Base-by-base conservation (phyloP, 1,140 invertebrate genomes). In the Parasteatoda tepidariorum region DNA sequence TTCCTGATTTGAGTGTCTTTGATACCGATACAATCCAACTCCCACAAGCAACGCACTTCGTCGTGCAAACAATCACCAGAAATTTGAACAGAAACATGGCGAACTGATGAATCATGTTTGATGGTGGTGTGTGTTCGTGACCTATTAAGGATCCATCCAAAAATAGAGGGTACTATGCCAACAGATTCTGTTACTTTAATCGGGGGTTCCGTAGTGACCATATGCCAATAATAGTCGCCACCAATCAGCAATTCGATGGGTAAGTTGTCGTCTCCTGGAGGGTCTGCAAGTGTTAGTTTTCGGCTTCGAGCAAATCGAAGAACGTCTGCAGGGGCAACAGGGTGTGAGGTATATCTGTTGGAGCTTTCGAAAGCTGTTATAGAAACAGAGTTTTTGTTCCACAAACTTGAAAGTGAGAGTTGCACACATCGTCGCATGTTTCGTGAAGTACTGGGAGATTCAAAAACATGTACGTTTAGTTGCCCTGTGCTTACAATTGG, bases 91-190 rank as follows among this genome's bases (percentile, higher is more conserved):
- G 34, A 66, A 78, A 78, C 38, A 9, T 67, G 75, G 33, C 67
- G 6, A 31, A 66, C 38, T 18, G 26, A 30, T 13, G 74, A 6
- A 48, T 78, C 26, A 11, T 78, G 1, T 9, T 4, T 66, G 61
- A 66, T 31, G 0, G 41, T 55, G 55, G 62, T 33, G 22, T 81
- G 30, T 26, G 54, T 59, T 68, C 64, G 31, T 38, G 41, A 22
- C n/a, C 66, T 54, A 81, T 31, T 68, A 41, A 81, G 62, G 5
- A 70, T n/a, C 48, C 64, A 81, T 38, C 66, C 62, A 70, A 81
- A 81, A 18, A 38, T 70, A 15, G 62, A 68, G 3, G 31, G 71
- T 18, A 74, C 30, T 2, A 79, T 30, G 30, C 2, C 34, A 54
- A 79, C 24, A 38, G 38, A 79, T 22, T 79, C 26, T 55, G 48